A percentile compares a stretch with the other conserved stretches of the same genome.
Evolutionary conservation across 2,888 invertebrate species (phyloP).

Genomic region (Limnephilus marmoratus): DNA sequence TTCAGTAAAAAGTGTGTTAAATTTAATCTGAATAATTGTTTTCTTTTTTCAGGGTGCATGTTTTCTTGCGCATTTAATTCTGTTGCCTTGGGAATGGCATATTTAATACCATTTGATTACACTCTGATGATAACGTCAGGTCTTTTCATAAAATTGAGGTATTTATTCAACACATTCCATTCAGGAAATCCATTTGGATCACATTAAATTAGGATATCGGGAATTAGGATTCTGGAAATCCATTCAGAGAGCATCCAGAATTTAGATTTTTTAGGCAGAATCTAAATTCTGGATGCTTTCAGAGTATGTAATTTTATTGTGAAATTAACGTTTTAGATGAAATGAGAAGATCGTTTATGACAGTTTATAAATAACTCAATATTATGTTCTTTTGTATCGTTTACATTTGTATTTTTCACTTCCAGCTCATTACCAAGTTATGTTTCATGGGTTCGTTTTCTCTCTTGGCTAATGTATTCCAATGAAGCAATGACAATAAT

Average conservation of each 20-base stretch:
- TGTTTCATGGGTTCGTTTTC: slow-evolving; percentile 86
- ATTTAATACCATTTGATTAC: slow-evolving; percentile 91
- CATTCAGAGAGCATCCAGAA: neutral
- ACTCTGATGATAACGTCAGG: slow-evolving; percentile 92
- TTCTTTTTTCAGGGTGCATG: slow-evolving; percentile 81
- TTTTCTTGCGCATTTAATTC: slow-evolving; percentile 91
- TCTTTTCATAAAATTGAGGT: slow-evolving; percentile 89
- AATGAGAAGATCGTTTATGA: neutral
- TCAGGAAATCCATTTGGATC: neutral
- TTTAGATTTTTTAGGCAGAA: too few species aligned
- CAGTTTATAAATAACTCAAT: neutral
- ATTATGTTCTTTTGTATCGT: neutral
- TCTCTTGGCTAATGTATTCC: slow-evolving; percentile 92
- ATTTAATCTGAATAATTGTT: neutral
- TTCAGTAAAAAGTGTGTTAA: neutral
- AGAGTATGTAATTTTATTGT: neutral
- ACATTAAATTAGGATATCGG: neutral
- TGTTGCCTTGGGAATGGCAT: slow-evolving; percentile 88
- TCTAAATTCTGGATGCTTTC: neutral
- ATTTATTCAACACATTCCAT: slow-evolving; percentile 62
- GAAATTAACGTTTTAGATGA: neutral
- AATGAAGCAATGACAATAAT: slow-evolving; percentile 89
- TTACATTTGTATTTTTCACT: neutral
- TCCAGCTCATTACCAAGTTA: slow-evolving; percentile 83
- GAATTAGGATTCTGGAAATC: too few species aligned